Conservation (phyloP, 2,888 invertebrate species). For the Cryptocheilus praepositus region DNA sequence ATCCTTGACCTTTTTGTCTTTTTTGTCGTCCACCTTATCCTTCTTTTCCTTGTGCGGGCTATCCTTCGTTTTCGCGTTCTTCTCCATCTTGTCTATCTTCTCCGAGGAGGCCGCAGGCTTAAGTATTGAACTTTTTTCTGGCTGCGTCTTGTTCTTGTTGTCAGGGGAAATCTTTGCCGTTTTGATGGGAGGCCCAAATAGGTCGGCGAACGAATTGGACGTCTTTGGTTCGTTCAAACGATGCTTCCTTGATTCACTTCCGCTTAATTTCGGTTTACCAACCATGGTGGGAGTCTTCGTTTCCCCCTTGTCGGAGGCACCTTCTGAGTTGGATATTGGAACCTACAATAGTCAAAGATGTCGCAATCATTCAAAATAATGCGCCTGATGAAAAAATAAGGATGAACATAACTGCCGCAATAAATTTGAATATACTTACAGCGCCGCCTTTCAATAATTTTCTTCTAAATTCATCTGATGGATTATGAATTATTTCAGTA, state of each 20-base stretch:
- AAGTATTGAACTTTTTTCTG: constrained; percentile 66
- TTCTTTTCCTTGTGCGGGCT: constrained; percentile 78
- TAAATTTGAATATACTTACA: constrained; percentile 72
- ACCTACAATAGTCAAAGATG: constrained; percentile 45
- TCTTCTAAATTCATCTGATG: constrained; percentile 91
- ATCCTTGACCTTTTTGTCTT: constrained; percentile 76
- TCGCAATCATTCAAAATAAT: background rate
- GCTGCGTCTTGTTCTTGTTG: constrained; percentile 76
- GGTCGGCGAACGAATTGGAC: constrained; percentile 83
- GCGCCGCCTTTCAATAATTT: constrained; percentile 93
- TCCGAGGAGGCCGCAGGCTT: constrained; percentile 74
- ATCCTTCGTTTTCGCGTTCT: constrained; percentile 75
- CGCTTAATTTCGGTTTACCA: constrained; percentile 83
- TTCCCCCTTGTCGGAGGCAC: constrained; percentile 78
- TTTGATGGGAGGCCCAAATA: constrained; percentile 91
- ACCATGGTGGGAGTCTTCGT: constrained; percentile 80
- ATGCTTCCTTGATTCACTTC: constrained; percentile 73
- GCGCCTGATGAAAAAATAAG: background rate
- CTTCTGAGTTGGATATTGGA: constrained; percentile 76
- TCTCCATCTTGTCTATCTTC: constrained; percentile 78
- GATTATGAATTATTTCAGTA: constrained; percentile 88
- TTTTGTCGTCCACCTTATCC: constrained; percentile 75
- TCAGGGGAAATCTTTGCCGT: constrained; percentile 83
- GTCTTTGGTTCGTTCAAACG: constrained; percentile 74
- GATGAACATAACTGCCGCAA: background rate